Percentiles rank a stretch among this genome's conserved stretches.
phyloP scores from a whole-genome alignment of 2,888 invertebrate species.

The Leistus spinibarbis region DNA sequence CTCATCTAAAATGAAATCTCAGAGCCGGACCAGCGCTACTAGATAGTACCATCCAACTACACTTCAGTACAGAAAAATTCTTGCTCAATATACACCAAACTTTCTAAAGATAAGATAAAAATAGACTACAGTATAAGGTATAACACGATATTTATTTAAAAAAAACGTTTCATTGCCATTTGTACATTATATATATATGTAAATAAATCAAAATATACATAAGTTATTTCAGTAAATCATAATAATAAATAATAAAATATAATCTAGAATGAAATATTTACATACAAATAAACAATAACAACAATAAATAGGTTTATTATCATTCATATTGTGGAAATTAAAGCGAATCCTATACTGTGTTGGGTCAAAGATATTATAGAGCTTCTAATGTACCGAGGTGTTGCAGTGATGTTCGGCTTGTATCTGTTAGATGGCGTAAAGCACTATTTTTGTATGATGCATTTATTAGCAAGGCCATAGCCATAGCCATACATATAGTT shows the following conservation, averaged over 20 bases:
- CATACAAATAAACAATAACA: neutral
- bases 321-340: neutral
- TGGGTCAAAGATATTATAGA: neutral
- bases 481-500: too few relatives aligned
- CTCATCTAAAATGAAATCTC: conserved; percentile 8
- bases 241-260: neutral
- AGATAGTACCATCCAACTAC: neutral
- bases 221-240: neutral
- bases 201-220: neutral
- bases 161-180: neutral
- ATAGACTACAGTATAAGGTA: neutral
- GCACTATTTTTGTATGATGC: neutral
- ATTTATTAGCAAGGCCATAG: neutral
- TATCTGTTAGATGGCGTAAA: neutral
- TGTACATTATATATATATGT: neutral
- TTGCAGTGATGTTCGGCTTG: neutral
- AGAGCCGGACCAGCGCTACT: conserved; percentile 20
- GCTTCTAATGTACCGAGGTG: neutral
- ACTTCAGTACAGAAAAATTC: neutral
- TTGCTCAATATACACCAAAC: neutral
- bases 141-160: neutral
- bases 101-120: conserved; percentile 5
- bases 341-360: neutral
- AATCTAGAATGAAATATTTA: neutral
- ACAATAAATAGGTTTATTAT: neutral